phyloP scores from a whole-genome alignment of 2,888 invertebrate species.

The Cheilosia scutellata region DNA sequence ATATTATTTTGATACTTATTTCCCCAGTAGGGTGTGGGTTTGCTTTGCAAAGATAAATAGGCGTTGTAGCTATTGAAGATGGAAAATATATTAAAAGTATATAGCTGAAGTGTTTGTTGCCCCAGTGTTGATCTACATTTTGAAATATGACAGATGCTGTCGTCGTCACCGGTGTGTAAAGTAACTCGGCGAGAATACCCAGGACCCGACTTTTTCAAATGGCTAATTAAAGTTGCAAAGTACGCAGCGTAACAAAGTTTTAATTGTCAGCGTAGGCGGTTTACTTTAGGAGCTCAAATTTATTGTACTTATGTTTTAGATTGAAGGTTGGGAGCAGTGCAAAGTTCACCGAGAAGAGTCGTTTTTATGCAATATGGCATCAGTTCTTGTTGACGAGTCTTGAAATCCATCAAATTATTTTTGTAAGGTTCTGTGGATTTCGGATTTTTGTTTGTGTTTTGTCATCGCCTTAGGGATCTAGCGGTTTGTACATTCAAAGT shows the following conservation, averaged over 20 bases:
- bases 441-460: no score
- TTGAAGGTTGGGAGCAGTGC: no score
- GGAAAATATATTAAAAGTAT: conserved; percentile 36
- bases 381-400: no score
- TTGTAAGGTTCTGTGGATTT: no score
- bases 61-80: background rate
- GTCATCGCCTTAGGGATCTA: no score
- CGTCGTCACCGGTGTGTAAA: background rate
- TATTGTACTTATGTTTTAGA: no score
- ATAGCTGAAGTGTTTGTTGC: conserved; percentile 14
- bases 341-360: no score
- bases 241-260: background rate
- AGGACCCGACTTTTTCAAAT: conserved; percentile 11
- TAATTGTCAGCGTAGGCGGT: no score
- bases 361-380: no score
- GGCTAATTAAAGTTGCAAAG: background rate
- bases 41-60: background rate
- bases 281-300: no score
- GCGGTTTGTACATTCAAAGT: no score
- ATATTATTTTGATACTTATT: conserved; percentile 35
- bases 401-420: no score
- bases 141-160: background rate
- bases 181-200: background rate
- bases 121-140: conserved; percentile 24
- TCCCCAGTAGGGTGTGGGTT: background rate